A percentile compares a stretch with the other conserved stretches of the same genome.
Conservation (phyloP, 1,140 invertebrate species). For the Euura saliciscinereae region DNA sequence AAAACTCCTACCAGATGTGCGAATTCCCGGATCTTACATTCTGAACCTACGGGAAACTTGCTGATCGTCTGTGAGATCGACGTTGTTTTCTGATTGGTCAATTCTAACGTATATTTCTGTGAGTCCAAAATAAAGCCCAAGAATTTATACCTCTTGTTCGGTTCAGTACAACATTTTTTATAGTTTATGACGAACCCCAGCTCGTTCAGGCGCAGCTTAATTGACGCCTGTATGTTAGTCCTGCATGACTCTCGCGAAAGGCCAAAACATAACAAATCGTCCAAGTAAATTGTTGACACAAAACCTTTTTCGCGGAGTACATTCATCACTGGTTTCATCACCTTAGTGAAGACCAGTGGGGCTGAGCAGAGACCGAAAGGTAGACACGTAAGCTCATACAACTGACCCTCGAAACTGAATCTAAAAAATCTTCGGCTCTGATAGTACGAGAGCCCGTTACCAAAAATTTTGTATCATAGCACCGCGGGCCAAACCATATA, state of each 20-base stretch:
- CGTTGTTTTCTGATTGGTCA: not conserved
- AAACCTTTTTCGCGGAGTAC: not conserved
- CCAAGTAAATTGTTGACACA: slow-evolving; percentile 1
- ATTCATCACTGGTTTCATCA: too few species aligned
- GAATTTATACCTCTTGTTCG: not conserved
- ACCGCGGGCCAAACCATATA: too few species aligned
- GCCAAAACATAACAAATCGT: slow-evolving; percentile 7
- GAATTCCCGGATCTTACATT: slow-evolving; percentile 27
- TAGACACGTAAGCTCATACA: slow-evolving; percentile 15
- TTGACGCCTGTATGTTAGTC: not conserved
- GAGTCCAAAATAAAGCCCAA: not conserved
- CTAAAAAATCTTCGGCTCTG: slow-evolving; percentile 13
- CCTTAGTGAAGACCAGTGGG: slow-evolving; percentile 16
- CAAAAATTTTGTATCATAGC: too few species aligned
- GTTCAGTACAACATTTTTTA: not conserved
- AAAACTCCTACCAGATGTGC: slow-evolving; percentile 31
- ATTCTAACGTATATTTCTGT: not conserved
- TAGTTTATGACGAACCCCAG: not conserved
- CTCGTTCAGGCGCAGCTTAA: not conserved
- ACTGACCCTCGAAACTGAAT: slow-evolving; percentile 5
- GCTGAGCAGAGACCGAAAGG: slow-evolving; percentile 11
- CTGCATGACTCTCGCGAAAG: not conserved
- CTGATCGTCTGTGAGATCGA: not conserved
- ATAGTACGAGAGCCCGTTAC: too few species aligned
- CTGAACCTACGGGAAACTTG: not conserved